Evolutionary conservation across 2,797 vertebrate genomes (phyloP).

Genomic region (Poeciliopsis presidionis): DNA sequence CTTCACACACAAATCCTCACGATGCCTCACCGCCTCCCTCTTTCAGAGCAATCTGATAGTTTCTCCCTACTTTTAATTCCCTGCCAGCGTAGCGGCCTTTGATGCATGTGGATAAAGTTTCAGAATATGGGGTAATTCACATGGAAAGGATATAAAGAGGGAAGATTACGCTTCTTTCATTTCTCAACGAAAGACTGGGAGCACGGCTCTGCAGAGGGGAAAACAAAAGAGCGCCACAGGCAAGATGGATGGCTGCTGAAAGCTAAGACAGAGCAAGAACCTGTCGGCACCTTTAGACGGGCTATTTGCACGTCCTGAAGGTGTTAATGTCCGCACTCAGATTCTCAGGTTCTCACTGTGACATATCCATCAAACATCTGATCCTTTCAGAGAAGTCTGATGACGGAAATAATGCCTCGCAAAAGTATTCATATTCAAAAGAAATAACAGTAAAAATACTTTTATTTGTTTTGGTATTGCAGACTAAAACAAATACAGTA

Average conservation of each 20-base stretch:
- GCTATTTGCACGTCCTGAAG: conserved; percentile 40
- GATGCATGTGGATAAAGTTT: conserved; percentile 64
- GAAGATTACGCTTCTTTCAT: conserved; percentile 71
- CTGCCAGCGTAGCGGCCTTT: conserved; percentile 24
- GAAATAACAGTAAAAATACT: background rate
- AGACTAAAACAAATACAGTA: background rate
- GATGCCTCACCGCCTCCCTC: conserved; percentile 11
- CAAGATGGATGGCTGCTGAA: conserved; percentile 74
- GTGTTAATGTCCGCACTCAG: conserved; percentile 45
- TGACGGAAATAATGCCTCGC: conserved; percentile 7
- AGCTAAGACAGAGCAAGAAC: conserved; percentile 60
- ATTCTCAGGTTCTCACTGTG: conserved; percentile 47
- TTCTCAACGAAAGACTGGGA: conserved; percentile 57
- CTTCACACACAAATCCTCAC: conserved; percentile 15
- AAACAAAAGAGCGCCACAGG: conserved; percentile 64
- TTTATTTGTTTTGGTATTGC: background rate
- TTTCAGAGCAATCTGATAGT: conserved; percentile 42
- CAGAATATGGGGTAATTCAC: conserved; percentile 60
- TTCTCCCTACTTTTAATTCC: conserved; percentile 37
- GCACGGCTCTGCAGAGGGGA: conserved; percentile 56
- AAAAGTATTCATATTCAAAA: background rate
- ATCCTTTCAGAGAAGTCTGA: conserved; percentile 33
- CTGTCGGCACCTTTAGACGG: conserved; percentile 47
- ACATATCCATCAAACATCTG: conserved; percentile 31
- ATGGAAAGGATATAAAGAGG: conserved; percentile 52